Base-by-base conservation (phyloP, 1,140 invertebrate genomes). In the Arion vulgaris region DNA sequence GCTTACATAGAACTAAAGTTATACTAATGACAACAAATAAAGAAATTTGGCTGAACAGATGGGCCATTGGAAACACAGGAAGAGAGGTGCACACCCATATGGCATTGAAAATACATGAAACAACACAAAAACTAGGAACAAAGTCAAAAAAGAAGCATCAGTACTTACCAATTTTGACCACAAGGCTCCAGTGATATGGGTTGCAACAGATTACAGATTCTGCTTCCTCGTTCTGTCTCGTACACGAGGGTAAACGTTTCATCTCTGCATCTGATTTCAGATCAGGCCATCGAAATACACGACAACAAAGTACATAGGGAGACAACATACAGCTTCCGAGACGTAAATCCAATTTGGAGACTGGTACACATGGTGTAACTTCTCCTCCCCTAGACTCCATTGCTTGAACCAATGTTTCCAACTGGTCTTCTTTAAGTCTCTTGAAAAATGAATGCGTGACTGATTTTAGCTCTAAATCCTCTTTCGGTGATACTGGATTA, bases 251-350 rank as follows among this genome's bases (percentile, higher is more conserved):
- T 95, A 89, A 88, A 78, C 88, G 87, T 90, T 96, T 95, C 81
- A 99, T 93, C 94, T 99, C 97, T 94, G 98, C 96, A 90, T 98
- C 96, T 81, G 95, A 96, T 90, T 97, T 95, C 72, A 99, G 93
- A 93, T 99, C 97, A 49, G 97, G 97, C 97, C 97, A 99, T 81
- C 98, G 96, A 97, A 98, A 99, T 88, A 99, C 93, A 86, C 97
- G 95, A 93, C 98, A 99, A 85, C 91, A 92, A 78, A 92, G 81
- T 81, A 98, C 96, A 94, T 99, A 97, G 83, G 98, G 97, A 86
- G 98, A 93, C 28, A 91, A 85, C 17, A 79, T 76, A 28, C 84
- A 82, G 28, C 32, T 36, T 77, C 89, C 90, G 28, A 90, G 77
- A 23, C 86, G 81, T 77, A 90, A 80, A 28, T 91, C 90, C 38